Evolutionary conservation across 1,140 invertebrate genomes (phyloP), one percentile per base, ranked within the genome.

Genomic region (Dendrolimus punctatus): DNA sequence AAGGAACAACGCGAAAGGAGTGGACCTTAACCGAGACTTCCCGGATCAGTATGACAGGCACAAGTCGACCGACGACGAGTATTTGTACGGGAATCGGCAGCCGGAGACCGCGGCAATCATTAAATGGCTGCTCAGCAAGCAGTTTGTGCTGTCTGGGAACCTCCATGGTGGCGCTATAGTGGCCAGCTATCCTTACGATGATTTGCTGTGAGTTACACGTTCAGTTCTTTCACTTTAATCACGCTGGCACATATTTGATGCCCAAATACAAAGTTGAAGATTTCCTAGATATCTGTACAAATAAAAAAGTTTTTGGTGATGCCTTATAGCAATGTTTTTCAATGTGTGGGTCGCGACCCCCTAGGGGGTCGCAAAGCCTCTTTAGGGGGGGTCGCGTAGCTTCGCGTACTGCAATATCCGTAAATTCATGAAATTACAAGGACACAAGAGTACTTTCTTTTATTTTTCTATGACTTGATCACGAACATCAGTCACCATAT

Each of bases 31-130:
- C 78, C 88, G 95, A 44, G 93, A 98, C 73, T 98, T 98, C 75
- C 95, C 96, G 0, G 95, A 96, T 84, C 93, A 96, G 58, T 95
- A 95, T 74, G 90, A 93, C 55, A 55, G 55, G 40, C 47, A 80
- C 52, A 70, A 71, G 9, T 60, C 75, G 6, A 77, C 50, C 46
- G 72, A 72, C 59, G 76, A 59, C 48, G 71, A 71, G 10, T 82
- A 82, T 42, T 49, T 85, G n/a, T 85, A 69, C 53, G 59, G 58
- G 2, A 71, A 71, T 6, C 87, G 93, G 36, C 93, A 96, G 79
- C 94, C 94, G n/a, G 98, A 99, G 88, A 99, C 98, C 0, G 73
- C 92, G 9, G 95, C 95, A 41, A 89, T 99, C 58, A 99, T 99
- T 91, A 91, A 90, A 6, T 98, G 95, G 95, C 94, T 97, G 49